Base-by-base conservation (phyloP, 1,140 invertebrate genomes). In the Nasonia vitripennis region DNA sequence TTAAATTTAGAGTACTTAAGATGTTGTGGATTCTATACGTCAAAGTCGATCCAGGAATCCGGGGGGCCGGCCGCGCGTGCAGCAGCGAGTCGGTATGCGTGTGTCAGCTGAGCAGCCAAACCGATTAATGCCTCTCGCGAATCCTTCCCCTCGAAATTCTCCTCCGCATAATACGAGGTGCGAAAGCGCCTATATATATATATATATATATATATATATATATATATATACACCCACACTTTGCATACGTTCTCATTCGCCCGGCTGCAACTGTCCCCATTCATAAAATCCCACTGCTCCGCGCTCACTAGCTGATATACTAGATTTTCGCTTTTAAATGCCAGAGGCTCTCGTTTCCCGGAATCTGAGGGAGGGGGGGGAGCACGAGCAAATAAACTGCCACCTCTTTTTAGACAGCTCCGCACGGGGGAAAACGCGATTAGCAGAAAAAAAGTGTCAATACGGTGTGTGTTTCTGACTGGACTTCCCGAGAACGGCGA, bases 1-100 rank as follows among this genome's bases (percentile, higher is more conserved):
- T 85, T 85, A 85, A 85, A 85, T 81, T 81, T 75, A 81, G 84
- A 80, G 84, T 80, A 81, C 71, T 85, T 75, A 81, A 81, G 68
- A 85, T 80, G 78, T 85, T 80, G 68, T 41, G 70, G 10, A 84
- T 84, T 84, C 67, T 84, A 55, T 68, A 73, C 82, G 82, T 83
- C 74, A 81, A 81, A 55, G 70, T 75, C 70, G 83, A 68, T 78
- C 62, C 75, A 14, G 67, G 71, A 84, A 84, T 84, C 78, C 45
- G 23, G 0, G 17, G 20, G 0, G 27, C 5, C 34, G 2, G 55
- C 55, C 4, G 37, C 3, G 55, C 6, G 6, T 62, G 20, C 10
- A 27, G 68, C 10, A 23, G 27, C 27, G 27, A 1, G 7, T 31
- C 27, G 17, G 67, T 2, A 71, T 23, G 31, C 9, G 27, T 27